These are phyloP conservation scores for Acyrthosiphon pisum DNA, from an alignment of 1,140 invertebrate species.

Conservation along the genomic window DNA sequence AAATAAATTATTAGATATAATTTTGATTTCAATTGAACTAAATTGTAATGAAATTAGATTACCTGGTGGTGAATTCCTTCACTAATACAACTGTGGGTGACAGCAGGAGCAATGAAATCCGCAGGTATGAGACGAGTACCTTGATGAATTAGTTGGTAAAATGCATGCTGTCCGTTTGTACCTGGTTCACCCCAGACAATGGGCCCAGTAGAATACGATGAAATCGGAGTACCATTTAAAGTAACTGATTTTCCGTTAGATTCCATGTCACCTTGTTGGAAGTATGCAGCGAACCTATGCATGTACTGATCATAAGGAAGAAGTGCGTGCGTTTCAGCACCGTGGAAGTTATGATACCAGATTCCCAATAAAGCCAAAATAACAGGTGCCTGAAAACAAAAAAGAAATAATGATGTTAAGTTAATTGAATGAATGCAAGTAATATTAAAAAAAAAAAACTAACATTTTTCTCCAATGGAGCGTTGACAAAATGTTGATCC, in stretches of 20 bases:
- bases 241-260: constrained; percentile 95
- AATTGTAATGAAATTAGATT: not conserved
- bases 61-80: constrained; percentile 76
- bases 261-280: constrained; percentile 99
- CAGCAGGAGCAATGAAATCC: constrained; percentile 95
- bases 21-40: not conserved
- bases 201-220: constrained; percentile 82
- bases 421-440: not conserved
- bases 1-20: constrained; percentile 44
- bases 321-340: constrained; percentile 93
- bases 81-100: constrained; percentile 91
- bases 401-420: constrained; percentile 59
- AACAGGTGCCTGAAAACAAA: constrained; percentile 81
- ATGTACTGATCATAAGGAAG: constrained; percentile 99
- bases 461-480: constrained; percentile 95
- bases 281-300: constrained; percentile 98
- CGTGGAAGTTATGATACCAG: constrained; percentile 96
- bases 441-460: constrained; percentile 62
- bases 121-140: constrained; percentile 89
- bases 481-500: constrained; percentile 91
- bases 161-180: constrained; percentile 99
- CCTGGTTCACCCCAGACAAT: constrained; percentile 98
- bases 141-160: constrained; percentile 97
- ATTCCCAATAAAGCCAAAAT: constrained; percentile 93
- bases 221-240: constrained; percentile 10